Evolutionary conservation across 2,888 invertebrate species (phyloP).

Genomic region (Cremastinae sp.): DNA sequence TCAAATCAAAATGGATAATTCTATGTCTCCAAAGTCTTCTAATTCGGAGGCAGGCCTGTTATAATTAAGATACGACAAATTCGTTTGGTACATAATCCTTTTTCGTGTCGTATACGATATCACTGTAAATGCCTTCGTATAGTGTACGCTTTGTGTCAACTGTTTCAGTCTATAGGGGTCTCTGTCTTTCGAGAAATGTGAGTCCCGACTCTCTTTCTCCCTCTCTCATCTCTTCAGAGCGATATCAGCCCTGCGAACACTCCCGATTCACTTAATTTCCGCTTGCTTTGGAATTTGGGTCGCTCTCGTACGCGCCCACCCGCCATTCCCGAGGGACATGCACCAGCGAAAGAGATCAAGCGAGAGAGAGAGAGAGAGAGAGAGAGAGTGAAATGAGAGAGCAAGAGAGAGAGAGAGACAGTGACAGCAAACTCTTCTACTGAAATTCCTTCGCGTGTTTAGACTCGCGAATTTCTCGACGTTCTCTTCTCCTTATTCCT

Average conservation of each 20-base stretch:
- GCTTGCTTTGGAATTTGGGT: slow-evolving; percentile 65
- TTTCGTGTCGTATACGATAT: too few relatives aligned
- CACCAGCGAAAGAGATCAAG: slow-evolving; percentile 8
- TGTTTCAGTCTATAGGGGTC: too few relatives aligned
- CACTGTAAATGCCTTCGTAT: too few relatives aligned
- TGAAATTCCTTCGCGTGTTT: slow-evolving; percentile 62
- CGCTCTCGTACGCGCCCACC: slow-evolving; percentile 57
- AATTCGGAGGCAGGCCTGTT: too few relatives aligned
- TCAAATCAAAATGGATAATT: too few relatives aligned
- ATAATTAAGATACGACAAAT: too few relatives aligned
- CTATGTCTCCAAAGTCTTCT: too few relatives aligned
- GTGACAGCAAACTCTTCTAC: slow-evolving; percentile 50
- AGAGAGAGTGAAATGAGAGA: slow-evolving; percentile 9
- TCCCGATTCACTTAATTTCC: slow-evolving; percentile 64
- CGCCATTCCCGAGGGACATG: slow-evolving; percentile 37
- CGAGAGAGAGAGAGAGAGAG: slow-evolving; percentile 9
- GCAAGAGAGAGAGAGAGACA: slow-evolving; percentile 1
- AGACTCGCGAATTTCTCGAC: slow-evolving; percentile 60
- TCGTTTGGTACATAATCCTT: too few relatives aligned
- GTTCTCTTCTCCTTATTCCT: slow-evolving; percentile 30
- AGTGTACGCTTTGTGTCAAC: too few relatives aligned
- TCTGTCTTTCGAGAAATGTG: slow-evolving; percentile 48
- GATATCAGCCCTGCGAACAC: slow-evolving; percentile 39
- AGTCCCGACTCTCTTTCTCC: slow-evolving; percentile 28
- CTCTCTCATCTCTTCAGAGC: too few relatives aligned